phyloP scores from a whole-genome alignment of 2,113 vertebrate genomes.

The Saccopteryx leptura region DNA sequence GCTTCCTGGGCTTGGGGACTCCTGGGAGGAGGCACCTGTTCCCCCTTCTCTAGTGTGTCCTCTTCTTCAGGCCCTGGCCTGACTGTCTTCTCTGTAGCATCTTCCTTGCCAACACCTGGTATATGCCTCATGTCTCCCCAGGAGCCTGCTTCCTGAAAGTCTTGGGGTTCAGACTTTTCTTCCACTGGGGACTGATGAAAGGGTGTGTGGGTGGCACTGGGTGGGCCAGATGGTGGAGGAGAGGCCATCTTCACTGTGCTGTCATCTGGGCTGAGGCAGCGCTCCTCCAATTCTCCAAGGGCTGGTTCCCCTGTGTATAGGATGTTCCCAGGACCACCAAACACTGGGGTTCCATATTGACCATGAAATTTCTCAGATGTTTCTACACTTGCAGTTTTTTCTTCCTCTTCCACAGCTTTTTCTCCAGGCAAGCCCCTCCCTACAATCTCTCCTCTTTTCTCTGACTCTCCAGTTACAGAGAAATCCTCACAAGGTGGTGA shows the following conservation, averaged over 20 bases:
- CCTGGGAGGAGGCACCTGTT: neutral
- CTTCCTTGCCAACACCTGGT: conserved; percentile 60
- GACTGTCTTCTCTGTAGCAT: neutral
- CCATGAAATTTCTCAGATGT: conserved; percentile 91
- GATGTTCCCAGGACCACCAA: conserved; percentile 83
- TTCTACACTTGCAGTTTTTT: conserved; percentile 91
- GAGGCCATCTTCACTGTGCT: conserved; percentile 98
- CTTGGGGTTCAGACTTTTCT: conserved; percentile 91
- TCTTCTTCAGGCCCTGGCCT: conserved; percentile 42
- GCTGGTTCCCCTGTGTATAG: conserved; percentile 65
- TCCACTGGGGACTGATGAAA: conserved; percentile 96
- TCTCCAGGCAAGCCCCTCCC: conserved; percentile 86
- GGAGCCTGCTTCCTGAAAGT: conserved; percentile 85
- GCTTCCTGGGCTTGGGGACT: conserved; percentile 66
- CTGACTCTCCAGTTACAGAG: conserved; percentile 90
- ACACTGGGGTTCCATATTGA: conserved; percentile 88
- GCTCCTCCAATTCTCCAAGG: conserved; percentile 92
- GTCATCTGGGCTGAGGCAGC: conserved; percentile 96
- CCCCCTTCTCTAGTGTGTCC: neutral
- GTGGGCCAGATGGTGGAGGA: conserved; percentile 95
- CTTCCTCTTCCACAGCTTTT: conserved; percentile 87
- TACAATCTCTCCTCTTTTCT: conserved; percentile 85
- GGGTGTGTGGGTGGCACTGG: conserved; percentile 96
- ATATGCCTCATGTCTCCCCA: conserved; percentile 81
- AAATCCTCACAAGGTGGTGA: conserved; percentile 97